These are phyloP conservation scores for Scaptomyza pallida DNA, from an alignment of 1,140 invertebrate species.

Conservation along the genomic window DNA sequence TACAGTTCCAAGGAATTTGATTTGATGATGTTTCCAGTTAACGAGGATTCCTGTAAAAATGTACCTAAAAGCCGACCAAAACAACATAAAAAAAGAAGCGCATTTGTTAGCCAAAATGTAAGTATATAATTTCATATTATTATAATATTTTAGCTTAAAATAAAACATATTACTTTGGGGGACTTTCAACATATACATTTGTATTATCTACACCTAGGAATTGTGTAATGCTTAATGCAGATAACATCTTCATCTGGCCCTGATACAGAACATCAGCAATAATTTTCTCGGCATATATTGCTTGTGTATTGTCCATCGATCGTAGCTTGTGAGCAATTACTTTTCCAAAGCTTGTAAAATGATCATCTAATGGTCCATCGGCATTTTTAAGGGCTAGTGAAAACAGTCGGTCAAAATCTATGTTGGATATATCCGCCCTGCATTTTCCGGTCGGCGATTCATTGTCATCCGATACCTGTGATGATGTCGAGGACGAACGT, in stretches of 20 bases:
- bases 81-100: neutral
- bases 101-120: constrained; percentile 23
- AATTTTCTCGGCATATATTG: constrained; percentile 83
- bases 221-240: constrained; percentile 71
- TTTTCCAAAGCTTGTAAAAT: constrained; percentile 84
- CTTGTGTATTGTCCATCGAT: constrained; percentile 81
- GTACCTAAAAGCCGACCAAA: neutral
- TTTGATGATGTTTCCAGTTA: too few relatives aligned
- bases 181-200: constrained; percentile 69
- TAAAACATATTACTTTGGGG: constrained; percentile 63
- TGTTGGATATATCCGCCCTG: constrained; percentile 64
- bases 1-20: too few relatives aligned
- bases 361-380: constrained; percentile 73
- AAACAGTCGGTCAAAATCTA: constrained; percentile 73
- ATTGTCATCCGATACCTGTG: constrained; percentile 67
- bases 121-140: constrained; percentile 64
- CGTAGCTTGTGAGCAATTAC: constrained; percentile 84
- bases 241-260: constrained; percentile 84
- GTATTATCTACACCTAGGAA: constrained; percentile 74
- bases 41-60: neutral
- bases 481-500: constrained; percentile 70
- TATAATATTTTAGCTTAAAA: constrained; percentile 45
- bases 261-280: constrained; percentile 84
- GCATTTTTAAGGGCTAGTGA: constrained; percentile 71
- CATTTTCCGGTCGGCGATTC: constrained; percentile 56